Evolutionary conservation across 2,797 vertebrate genomes (phyloP), one percentile per base, ranked within the genome.

Genomic region (Chlorospingus semifuscus): DNA sequence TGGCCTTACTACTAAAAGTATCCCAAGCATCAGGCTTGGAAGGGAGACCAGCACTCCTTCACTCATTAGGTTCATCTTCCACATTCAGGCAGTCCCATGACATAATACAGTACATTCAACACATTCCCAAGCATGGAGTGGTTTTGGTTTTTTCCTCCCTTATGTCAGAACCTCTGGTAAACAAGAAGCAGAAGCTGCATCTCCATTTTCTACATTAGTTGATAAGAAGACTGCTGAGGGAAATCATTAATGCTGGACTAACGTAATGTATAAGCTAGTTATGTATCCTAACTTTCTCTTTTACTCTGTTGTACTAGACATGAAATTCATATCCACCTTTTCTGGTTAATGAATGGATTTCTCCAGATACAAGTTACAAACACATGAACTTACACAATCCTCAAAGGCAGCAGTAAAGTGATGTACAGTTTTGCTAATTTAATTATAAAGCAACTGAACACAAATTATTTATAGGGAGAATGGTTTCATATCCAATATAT

Each of bases 391-490:
- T 94, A 91, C 21, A 20, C 27, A 81, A 79, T 83, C 69, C 93
- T 93, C 96, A 93, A 39, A 12, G 14, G 37, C 65, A 79, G 92
- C 41, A 94, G 69, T 94, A 93, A 94, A 92, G 26, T 55, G 27
- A 92, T 37, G 19, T 12, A 90, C 66, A 90, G 84, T 56, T 93
- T 93, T 90, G 9, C 29, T n/a, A 83, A 89, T 95, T 95, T 95
- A 88, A 91, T 74, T 87, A 42, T 82, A 82, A 96, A 95, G 60
- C 59, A 94, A 91, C 37, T 65, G 71, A 95, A 96, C 27, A 87
- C 50, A 95, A 95, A 96, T 97, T 71, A 93, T 81, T 94, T 21
- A 34, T 94, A 94, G 87, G 32, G 82, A 82, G 44, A 96, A 95
- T 17, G 32, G 30, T 90, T 96, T 79, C 16, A 82, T 56, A 93